Evolutionary conservation across 1,140 invertebrate species (phyloP).

Genomic region (Meteorus sp.): DNA sequence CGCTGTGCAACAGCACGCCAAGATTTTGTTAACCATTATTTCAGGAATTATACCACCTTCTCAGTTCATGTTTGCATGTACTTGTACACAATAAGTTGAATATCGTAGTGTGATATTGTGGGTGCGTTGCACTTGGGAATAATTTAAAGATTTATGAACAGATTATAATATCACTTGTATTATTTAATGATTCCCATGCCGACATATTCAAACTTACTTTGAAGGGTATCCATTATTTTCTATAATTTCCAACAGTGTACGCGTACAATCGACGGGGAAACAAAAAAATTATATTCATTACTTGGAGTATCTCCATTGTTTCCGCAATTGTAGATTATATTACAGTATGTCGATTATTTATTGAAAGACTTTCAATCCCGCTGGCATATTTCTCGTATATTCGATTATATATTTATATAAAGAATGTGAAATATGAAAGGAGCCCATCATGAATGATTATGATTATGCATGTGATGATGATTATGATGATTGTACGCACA

Average conservation of each 20-base stretch:
- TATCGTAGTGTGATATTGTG: neutral
- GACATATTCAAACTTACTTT: neutral
- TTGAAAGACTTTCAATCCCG: neutral
- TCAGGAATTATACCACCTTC: neutral
- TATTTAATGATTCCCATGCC: neutral
- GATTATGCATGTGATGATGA: too few species aligned
- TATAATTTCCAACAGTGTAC: neutral
- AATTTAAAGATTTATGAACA: neutral
- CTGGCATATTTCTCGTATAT: slow-evolving; percentile 2
- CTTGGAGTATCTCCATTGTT: slow-evolving; percentile 13
- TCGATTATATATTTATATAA: neutral
- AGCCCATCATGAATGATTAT: too few species aligned
- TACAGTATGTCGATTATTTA: slow-evolving; percentile 21
- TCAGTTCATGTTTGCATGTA: neutral
- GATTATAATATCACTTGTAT: slow-evolving; percentile 6
- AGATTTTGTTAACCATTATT: slow-evolving; percentile 10
- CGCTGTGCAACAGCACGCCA: neutral
- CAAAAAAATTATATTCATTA: neutral
- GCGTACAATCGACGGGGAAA: neutral
- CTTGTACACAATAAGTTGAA: too few species aligned
- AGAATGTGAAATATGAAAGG: slow-evolving; percentile 18
- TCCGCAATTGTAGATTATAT: neutral
- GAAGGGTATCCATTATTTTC: neutral
- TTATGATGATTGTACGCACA: neutral
- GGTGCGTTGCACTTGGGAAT: neutral